phyloP scores from a whole-genome alignment of 2,113 vertebrate genomes.

The Argyrosomus japonicus region DNA sequence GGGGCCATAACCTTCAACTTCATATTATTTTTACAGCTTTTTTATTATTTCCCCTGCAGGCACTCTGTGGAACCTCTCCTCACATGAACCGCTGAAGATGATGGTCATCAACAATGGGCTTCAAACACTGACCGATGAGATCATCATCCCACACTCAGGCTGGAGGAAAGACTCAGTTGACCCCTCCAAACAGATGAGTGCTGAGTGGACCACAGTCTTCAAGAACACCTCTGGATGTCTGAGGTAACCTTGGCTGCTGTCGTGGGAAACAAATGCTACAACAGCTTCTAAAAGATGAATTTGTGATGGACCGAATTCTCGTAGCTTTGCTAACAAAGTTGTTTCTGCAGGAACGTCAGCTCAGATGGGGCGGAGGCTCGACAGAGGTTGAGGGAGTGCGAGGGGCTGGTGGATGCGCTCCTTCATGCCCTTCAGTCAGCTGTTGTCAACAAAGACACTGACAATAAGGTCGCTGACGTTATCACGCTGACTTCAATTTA shows the following conservation, averaged over 20 bases:
- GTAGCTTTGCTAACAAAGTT: constrained; percentile 25
- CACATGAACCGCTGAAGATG: constrained; percentile 97
- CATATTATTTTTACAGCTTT: background rate
- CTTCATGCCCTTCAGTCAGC: constrained; percentile 95
- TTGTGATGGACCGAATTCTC: background rate
- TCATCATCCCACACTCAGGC: constrained; percentile 96
- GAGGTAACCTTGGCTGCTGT: constrained; percentile 79
- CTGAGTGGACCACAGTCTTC: constrained; percentile 96
- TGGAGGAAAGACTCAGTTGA: constrained; percentile 93
- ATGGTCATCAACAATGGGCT: constrained; percentile 94
- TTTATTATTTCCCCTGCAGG: constrained; percentile 58
- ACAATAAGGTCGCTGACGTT: constrained; percentile 90
- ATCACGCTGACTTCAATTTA: constrained; percentile 11
- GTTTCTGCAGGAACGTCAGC: constrained; percentile 91
- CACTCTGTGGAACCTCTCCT: constrained; percentile 95
- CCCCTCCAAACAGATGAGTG: constrained; percentile 90
- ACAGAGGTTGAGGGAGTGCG: constrained; percentile 92
- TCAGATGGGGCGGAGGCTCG: constrained; percentile 96
- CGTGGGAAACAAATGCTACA: background rate
- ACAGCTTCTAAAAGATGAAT: background rate
- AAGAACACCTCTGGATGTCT: constrained; percentile 97
- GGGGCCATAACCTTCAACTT: background rate
- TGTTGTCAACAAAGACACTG: constrained; percentile 93
- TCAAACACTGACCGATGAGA: constrained; percentile 94
- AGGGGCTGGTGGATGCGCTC: constrained; percentile 95